Base-by-base conservation (phyloP, 2,888 invertebrate genomes). In the Aelia acuminata region DNA sequence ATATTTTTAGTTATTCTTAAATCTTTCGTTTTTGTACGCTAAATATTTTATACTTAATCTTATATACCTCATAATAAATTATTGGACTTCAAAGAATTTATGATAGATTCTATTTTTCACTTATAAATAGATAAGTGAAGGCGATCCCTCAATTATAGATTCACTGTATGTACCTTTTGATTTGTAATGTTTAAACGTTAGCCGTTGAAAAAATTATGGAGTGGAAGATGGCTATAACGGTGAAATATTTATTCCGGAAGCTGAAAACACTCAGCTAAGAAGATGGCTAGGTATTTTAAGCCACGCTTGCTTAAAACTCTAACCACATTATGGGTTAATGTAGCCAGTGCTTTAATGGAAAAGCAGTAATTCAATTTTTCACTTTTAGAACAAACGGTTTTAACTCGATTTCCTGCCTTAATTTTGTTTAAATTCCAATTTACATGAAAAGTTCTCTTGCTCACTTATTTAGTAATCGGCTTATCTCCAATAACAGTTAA, bases 371-470 rank as follows among this genome's bases (percentile, higher is more conserved):
- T 47, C 39, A 80, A 80, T 80, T 43, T 43, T 80, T 80, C 43
- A 80, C 80, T 80, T 80, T 80, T 47, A 80, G 80, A 43, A 80
- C 80, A 80, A 80, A 80, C 80, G 80, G n/a, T 80, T 39, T 80
- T 80, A 80, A 80, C 80, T 80, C 80, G 43, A 80, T 80, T 80
- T 80, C 13, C 22, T 22, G 11, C 80, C 43, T 43, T 80, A 80
- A 80, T 80, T 80, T 80, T 80, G 80, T 80, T 80, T 80, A 80
- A 80, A 80, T 80, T 80, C 43, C 80, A 39, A 80, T 80, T 80
- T 80, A 47, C 80, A 80, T 80, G n/a, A 80, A 80, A 80, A 80
- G 80, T 47, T 47, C 80, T 80, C 80, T n/a, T 43, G 3, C 80
- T 80, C 80, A 47, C 43, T 80, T 80, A 80, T n/a, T 47, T 80